Evolutionary conservation across 2,113 vertebrate genomes (phyloP).

Genomic region (Orthonyx spaldingii): DNA sequence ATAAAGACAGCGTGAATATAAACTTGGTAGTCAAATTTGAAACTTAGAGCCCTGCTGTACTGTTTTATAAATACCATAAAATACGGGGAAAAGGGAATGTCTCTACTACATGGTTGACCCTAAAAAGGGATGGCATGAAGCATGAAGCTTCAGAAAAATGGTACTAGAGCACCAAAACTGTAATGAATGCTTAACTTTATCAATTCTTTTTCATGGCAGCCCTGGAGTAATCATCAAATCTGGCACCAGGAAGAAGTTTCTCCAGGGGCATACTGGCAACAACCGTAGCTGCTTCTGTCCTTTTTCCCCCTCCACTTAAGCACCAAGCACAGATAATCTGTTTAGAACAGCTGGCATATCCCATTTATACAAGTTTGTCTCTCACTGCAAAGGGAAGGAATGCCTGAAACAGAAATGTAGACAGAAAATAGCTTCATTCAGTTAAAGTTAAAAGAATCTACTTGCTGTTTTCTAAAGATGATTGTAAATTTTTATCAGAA

Average conservation of each 20-base stretch:
- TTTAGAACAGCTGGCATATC: neutral
- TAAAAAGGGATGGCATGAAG: neutral
- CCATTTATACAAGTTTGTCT: neutral
- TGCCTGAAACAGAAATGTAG: neutral
- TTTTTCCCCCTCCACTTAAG: neutral
- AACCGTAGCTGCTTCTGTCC: neutral
- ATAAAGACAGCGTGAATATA: neutral
- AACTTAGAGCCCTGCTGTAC: neutral
- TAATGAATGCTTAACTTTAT: neutral
- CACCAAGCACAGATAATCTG: neutral
- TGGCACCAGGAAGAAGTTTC: neutral
- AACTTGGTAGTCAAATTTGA: neutral
- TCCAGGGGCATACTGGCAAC: neutral
- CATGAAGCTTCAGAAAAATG: neutral
- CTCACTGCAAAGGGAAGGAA: neutral
- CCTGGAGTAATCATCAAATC: neutral
- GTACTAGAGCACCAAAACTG: neutral
- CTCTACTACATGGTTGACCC: neutral
- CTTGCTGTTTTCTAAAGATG: neutral
- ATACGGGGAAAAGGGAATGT: accelerated
- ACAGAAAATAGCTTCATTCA: neutral
- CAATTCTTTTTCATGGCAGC: neutral
- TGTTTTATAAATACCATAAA: neutral
- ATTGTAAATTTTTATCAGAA: neutral
- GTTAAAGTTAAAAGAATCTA: neutral